A percentile compares a stretch with the other conserved stretches of the same genome.
Conservation (phyloP, 2,113 vertebrate species). For the Psammodynastes pulverulentus region DNA sequence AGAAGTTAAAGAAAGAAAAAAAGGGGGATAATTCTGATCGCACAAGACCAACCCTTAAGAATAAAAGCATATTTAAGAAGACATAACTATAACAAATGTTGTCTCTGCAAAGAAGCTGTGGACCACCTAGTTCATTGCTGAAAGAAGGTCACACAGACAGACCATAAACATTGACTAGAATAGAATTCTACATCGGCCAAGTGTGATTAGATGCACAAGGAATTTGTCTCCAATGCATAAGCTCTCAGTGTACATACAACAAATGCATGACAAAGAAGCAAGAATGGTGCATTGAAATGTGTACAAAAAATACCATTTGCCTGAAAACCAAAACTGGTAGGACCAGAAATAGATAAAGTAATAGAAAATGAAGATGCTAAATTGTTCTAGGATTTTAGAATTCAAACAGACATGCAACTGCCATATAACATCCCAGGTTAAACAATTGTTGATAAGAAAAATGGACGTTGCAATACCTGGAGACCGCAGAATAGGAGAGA, state of each 20-base stretch:
- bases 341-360: not conserved
- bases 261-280: not conserved
- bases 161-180: not conserved
- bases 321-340: not conserved
- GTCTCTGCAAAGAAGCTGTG: not conserved
- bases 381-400: not conserved
- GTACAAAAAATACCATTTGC: not conserved
- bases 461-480: not conserved
- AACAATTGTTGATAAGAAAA: not conserved
- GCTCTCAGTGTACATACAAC: too few species aligned
- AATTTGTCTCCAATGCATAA: too few species aligned
- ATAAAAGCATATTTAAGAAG: not conserved
- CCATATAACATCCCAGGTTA: not conserved
- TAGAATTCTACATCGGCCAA: too few species aligned
- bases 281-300: not conserved
- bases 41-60: not conserved
- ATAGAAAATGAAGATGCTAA: not conserved
- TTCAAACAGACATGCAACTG: not conserved
- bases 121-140: not conserved
- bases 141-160: not conserved
- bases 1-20: not conserved
- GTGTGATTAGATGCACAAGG: too few species aligned
- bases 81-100: not conserved
- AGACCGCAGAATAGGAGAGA: not conserved
- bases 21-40: not conserved